Percentiles rank a stretch among this genome's conserved stretches.
Evolutionary conservation across 2,888 invertebrate species (phyloP).

Genomic region (Brachyopa scutellaris): DNA sequence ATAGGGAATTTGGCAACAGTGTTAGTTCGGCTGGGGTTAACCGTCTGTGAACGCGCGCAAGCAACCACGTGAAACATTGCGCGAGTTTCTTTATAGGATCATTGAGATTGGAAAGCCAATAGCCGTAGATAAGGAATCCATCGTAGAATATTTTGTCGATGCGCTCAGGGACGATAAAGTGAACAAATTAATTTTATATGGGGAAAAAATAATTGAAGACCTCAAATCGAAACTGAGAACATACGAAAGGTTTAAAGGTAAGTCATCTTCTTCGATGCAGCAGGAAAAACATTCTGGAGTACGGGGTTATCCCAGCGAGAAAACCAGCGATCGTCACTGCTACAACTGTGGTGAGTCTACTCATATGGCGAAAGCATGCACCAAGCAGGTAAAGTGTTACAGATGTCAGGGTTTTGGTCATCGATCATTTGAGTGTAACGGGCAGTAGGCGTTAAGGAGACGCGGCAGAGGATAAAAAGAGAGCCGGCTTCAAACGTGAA

Average conservation of each 20-base stretch:
- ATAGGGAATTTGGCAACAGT: neutral
- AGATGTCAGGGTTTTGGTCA: conserved; percentile 1
- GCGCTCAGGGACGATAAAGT: too few species aligned
- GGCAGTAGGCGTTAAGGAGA: too few species aligned
- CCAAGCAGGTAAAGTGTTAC: conserved; percentile 5
- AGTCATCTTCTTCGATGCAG: conserved; percentile 9
- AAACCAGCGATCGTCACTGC: neutral
- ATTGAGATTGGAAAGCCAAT: too few species aligned
- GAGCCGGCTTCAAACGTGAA: neutral
- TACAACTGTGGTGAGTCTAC: conserved; percentile 10
- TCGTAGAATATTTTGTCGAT: too few species aligned
- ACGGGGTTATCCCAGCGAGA: too few species aligned
- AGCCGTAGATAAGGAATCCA: too few species aligned
- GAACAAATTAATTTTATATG: too few species aligned
- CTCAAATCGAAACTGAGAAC: too few species aligned
- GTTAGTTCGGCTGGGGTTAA: neutral
- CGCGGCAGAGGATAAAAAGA: neutral
- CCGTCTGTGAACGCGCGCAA: conserved; percentile 3
- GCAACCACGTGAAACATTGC: neutral
- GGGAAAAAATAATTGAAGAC: too few species aligned
- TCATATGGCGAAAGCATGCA: conserved; percentile 24
- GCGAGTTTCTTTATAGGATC: too few species aligned
- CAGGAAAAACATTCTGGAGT: too few species aligned
- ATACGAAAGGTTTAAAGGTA: conserved; percentile 1
- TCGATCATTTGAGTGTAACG: conserved; percentile 3